Base-by-base conservation (phyloP, 1,140 invertebrate species). In the Dendrolimus kikuchii region DNA sequence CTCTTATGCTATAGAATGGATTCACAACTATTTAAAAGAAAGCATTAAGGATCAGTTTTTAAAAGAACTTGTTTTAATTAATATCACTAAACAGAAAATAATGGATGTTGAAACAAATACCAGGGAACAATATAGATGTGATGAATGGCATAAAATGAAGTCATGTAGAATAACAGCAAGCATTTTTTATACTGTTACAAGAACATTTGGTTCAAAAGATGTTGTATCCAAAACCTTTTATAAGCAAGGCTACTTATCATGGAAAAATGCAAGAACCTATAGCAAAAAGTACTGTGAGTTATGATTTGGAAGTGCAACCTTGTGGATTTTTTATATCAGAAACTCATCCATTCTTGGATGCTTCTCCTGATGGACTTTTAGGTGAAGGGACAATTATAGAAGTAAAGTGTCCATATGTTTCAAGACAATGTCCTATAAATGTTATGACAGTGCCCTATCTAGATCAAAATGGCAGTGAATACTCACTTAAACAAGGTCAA, bases 341-440 rank as follows among this genome's bases (percentile, higher is more conserved):
- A n/a, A n/a, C n/a, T n/a, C n/a, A n/a, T n/a, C n/a, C n/a, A n/a
- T n/a, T n/a, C n/a, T n/a, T n/a, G n/a, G 23, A 37, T 42, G 49
- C 49, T 38, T 42, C 49, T 7, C 10, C 40, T 43, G 40, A 51
- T 51, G 49, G 49, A 37, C 8, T 51, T 38, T 37, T 51, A 37
- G 37, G 44, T 44, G 49, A 51, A 43, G 40, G 38, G 23, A 41
- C 41, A 51, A 37, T 51, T 37, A 43, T 51, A n/a, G 40, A 51
- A 51, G n/a, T n/a, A n/a, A n/a, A n/a, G n/a, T n/a, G n/a, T n/a
- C n/a, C n/a, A n/a, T n/a, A n/a, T n/a, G n/a, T n/a, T n/a, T n/a
- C n/a, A n/a, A n/a, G n/a, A n/a, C n/a, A n/a, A n/a, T n/a, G n/a
- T n/a, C n/a, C n/a, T n/a, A n/a, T n/a, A n/a, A n/a, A n/a, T n/a